Conservation (phyloP, 2,797 vertebrate species). For the Tokudaia tokunoshimensis region DNA sequence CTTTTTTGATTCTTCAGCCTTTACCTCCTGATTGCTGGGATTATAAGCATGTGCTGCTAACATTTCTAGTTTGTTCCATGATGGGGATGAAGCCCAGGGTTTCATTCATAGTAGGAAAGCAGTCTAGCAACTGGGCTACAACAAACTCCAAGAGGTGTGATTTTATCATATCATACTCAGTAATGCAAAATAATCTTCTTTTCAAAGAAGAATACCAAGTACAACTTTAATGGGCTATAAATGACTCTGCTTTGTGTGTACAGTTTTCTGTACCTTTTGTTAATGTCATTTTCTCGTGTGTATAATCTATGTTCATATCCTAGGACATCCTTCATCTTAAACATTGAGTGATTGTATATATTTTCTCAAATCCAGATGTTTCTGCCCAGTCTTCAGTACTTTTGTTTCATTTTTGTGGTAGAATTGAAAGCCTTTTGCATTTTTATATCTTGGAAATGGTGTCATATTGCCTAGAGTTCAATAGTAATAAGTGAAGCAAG, state of each 20-base stretch:
- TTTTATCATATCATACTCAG: not conserved
- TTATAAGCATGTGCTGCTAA: not conserved
- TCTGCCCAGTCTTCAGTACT: not conserved
- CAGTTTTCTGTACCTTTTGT: not conserved
- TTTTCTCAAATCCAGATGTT: not conserved
- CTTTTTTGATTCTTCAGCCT: not conserved
- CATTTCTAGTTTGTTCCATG: not conserved
- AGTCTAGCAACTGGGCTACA: not conserved
- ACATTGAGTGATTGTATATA: not conserved
- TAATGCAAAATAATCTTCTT: not conserved
- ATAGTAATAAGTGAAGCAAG: not conserved
- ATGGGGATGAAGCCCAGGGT: not conserved
- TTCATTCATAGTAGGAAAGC: not conserved
- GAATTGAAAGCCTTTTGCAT: slow-evolving; percentile 45
- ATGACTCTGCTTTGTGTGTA: not conserved
- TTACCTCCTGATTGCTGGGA: not conserved
- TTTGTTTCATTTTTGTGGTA: not conserved
- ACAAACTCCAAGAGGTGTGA: not conserved
- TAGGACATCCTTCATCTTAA: not conserved
- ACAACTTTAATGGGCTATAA: not conserved
- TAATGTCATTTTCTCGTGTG: not conserved
- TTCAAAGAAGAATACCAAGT: not conserved
- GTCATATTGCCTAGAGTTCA: not conserved
- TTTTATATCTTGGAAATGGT: slow-evolving; percentile 3
- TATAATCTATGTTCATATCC: not conserved